These are phyloP conservation scores for Chloroclysta siterata DNA, from an alignment of 2,888 invertebrate species.

Conservation along the genomic window DNA sequence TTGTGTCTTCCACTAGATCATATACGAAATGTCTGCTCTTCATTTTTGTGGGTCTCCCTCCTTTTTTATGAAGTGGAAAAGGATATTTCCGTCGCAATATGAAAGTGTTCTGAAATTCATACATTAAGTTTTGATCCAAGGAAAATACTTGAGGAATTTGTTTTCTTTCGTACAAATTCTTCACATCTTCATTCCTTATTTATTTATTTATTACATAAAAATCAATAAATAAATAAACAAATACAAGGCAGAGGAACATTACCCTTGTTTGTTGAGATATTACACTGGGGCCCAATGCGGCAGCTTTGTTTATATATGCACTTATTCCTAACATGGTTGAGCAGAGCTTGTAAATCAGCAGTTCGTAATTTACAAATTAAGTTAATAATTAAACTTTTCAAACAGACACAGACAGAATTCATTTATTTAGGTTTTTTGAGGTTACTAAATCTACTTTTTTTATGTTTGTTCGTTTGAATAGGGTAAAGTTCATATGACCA, in stretches of 20 bases:
- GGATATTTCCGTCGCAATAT: constrained; percentile 88
- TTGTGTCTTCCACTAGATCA: constrained; percentile 89
- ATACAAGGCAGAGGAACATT: constrained; percentile 7
- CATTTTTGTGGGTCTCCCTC: constrained; percentile 78
- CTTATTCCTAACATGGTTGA: constrained; percentile 58
- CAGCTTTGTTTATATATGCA: constrained; percentile 51
- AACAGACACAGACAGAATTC: no score
- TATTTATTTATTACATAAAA: no score
- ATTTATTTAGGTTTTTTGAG: no score
- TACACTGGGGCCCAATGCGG: constrained; percentile 48
- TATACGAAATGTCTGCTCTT: constrained; percentile 88
- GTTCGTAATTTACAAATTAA: no score
- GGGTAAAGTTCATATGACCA: no score
- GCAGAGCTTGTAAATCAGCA: background rate
- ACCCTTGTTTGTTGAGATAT: constrained; percentile 71
- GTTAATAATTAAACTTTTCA: no score
- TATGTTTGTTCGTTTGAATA: no score
- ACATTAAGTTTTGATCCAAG: no score
- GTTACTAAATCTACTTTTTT: no score
- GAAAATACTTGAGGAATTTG: background rate
- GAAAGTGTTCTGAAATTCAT: constrained; percentile 88
- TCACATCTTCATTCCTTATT: no score
- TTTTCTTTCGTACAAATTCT: background rate
- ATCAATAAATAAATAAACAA: background rate
- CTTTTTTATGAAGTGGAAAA: constrained; percentile 85